A percentile compares a stretch with the other conserved stretches of the same genome.
These are phyloP conservation scores for Nomada fucata DNA, from an alignment of 2,888 invertebrate species.

Conservation along the genomic window DNA sequence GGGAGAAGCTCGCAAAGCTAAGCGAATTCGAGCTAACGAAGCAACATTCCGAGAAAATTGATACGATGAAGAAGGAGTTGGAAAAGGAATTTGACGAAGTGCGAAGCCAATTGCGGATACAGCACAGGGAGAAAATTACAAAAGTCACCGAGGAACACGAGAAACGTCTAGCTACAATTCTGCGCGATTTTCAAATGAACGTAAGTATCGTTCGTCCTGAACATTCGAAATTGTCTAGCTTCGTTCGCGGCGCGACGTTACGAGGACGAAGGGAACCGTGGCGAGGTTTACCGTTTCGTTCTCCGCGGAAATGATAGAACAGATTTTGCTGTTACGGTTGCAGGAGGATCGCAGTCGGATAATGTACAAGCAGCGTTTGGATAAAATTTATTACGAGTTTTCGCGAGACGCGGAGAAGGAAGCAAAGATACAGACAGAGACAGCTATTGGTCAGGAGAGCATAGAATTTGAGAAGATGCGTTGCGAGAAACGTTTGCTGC, in stretches of 20 bases:
- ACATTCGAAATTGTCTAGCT: neutral
- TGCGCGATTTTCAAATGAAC: slow-evolving; percentile 87
- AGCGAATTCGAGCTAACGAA: slow-evolving; percentile 78
- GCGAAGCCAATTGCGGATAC: slow-evolving; percentile 74
- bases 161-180: slow-evolving; percentile 80
- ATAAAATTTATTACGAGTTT: slow-evolving; percentile 87
- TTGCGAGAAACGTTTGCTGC: slow-evolving; percentile 89
- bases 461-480: slow-evolving; percentile 87
- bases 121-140: slow-evolving; percentile 80
- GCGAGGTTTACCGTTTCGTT: neutral
- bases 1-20: slow-evolving; percentile 77
- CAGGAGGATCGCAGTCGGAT: slow-evolving; percentile 89
- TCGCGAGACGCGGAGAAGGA: slow-evolving; percentile 86
- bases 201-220: slow-evolving; percentile 82
- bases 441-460: slow-evolving; percentile 77
- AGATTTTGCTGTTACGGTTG: slow-evolving; percentile 56
- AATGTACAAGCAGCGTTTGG: slow-evolving; percentile 88
- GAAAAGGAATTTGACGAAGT: slow-evolving; percentile 82
- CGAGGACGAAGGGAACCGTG: neutral
- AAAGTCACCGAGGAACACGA: slow-evolving; percentile 83
- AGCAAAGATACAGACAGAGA: slow-evolving; percentile 79
- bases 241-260: neutral
- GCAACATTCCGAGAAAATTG: slow-evolving; percentile 86
- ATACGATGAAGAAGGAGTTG: slow-evolving; percentile 86
- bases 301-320: neutral